Percentiles rank a stretch among this genome's conserved stretches.
Conservation (phyloP, 2,797 vertebrate species). For the Mus caroli region DNA sequence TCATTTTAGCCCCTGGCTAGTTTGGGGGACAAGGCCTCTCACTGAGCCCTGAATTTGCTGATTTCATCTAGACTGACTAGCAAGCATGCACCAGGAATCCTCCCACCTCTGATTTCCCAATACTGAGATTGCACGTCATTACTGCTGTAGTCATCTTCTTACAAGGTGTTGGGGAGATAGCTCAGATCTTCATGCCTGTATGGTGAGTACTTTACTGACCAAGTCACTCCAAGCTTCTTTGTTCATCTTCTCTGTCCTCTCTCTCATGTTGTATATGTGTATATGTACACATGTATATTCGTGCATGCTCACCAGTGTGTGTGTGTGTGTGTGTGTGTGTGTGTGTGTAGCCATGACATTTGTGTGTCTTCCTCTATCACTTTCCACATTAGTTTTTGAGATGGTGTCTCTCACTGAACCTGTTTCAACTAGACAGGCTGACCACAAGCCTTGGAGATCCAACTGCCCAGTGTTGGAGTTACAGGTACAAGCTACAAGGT, state of each 20-base stretch:
- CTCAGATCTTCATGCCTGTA: neutral
- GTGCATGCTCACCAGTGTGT: too few relatives aligned
- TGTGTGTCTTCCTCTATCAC: neutral
- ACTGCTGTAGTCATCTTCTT: neutral
- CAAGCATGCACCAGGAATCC: too few relatives aligned
- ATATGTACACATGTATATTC: neutral
- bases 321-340: neutral
- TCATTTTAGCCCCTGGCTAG: neutral
- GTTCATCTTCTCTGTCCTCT: neutral
- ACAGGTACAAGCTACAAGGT: neutral
- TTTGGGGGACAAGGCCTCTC: neutral
- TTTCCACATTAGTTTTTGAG: neutral
- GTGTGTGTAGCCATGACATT: neutral
- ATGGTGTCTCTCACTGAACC: neutral
- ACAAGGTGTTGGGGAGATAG: neutral
- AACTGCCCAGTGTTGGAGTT: neutral
- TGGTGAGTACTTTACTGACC: neutral
- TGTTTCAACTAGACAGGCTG: neutral
- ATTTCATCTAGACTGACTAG: neutral
- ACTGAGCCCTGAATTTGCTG: neutral
- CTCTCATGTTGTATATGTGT: neutral
- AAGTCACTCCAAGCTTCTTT: neutral
- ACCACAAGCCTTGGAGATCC: neutral
- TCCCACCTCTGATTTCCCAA: neutral
- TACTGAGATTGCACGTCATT: neutral